Base-by-base conservation (phyloP, 2,797 vertebrate species). In the Mus minutoides region DNA sequence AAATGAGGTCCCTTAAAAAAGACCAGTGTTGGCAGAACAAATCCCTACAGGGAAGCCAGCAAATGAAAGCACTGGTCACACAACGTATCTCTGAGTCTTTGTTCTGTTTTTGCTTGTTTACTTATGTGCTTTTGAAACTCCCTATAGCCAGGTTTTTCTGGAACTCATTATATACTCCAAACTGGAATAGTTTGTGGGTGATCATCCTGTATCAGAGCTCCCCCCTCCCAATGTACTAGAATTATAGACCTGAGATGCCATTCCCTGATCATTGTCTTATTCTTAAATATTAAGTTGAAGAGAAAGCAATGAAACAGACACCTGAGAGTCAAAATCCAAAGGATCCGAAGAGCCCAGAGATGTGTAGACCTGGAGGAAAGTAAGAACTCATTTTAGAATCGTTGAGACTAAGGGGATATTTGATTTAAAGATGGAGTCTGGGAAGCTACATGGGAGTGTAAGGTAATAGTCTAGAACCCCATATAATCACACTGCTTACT, bases 281-380 rank as follows among this genome's bases (percentile, higher is more conserved):
- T 79, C 37, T 64, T 73, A 82, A 88, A 31, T 58, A 64, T 46
- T 37, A 89, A 92, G 17, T 52, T 87, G 58, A 43, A 67, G 52
- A 96, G 49, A 95, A 77, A 82, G 12, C 67, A n/a, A 58, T 87
- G 56, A 96, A 96, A 71, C 37, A 88, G 76, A 87, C 26, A n/a
- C 3, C 26, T 82, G 19, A 58, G 6, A 94, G 12, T 85, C 67
- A 64, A 58, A 13, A 21, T 89, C 76, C n/a, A 84, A 54, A 52
- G 56, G 54, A 77, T 87, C 88, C 26, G 26, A 91, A 80, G 60
- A 71, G 16, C 46, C 49, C 94, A 87, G 31, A 64, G 17, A 17
- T 54, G 64, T 4, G 11, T 92, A 6, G 76, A 89, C 84, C 43
- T 54, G 95, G 13, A 87, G 22, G 19, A 31, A 22, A 1, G 31